Evolutionary conservation across 2,888 invertebrate species (phyloP), one percentile per base, ranked within the genome.

Genomic region (Eupelmus urozonus): DNA sequence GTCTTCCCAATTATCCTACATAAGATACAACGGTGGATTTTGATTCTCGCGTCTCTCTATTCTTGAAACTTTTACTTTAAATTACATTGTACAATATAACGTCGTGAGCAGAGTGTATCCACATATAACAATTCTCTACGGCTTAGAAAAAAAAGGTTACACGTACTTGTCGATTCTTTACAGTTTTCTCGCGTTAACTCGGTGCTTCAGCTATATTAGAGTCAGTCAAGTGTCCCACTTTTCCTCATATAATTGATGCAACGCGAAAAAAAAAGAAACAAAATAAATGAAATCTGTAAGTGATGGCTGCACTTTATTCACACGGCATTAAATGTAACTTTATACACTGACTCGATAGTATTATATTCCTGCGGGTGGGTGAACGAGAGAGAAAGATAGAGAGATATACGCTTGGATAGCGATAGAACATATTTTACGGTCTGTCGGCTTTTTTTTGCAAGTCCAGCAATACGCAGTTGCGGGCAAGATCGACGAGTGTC

Each of bases 321-420:
- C 78, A 74, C 74, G 74, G 62, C 49, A 18, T 77, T 69, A 55
- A 74, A 78, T 74, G 73, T 57, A 69, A 74, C 69, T 78, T 74
- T 78, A 69, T 73, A 78, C 74, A 78, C 70, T 69, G 57, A 70
- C 60, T 78, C 62, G 59, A 69, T 73, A 78, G 55, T 57, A 69
- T 72, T 59, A 71, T 42, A 71, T 65, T 65, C 42, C 23, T 67
- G 53, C 20, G 65, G 45, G 23, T 45, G 55, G 7, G 60, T 63
- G 45, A 51, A 18, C 42, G 67, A 40, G 25, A 65, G 55, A 42
- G 55, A 60, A n/a, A 62, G 57, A 62, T 2, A 34, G 63, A 53
- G 42, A 59, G 25, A 29, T 9, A 65, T 13, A 27, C 55, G 34
- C 49, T 67, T 75, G 55, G 34, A 55, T 20, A 70, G 69, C 62